These are phyloP conservation scores for Lepidocolaptes lacrymiger DNA, from an alignment of 2,797 vertebrate species.

Conservation along the genomic window DNA sequence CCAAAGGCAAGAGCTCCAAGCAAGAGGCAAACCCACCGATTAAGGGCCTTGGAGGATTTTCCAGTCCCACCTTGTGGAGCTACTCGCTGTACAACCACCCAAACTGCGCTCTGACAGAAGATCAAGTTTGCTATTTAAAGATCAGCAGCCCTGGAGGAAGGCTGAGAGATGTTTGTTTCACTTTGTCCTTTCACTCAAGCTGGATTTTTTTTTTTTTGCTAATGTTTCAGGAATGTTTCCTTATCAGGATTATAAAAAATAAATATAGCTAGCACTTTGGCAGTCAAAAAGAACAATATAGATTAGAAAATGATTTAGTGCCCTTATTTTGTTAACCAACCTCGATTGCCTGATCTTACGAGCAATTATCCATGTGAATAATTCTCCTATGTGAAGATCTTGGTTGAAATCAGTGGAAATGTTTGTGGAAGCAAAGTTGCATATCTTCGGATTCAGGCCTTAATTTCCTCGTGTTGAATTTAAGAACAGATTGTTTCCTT, in stretches of 20 bases:
- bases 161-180: not conserved
- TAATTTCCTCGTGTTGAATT: not conserved
- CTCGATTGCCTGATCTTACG: not conserved
- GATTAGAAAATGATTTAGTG: slow-evolving; percentile 62
- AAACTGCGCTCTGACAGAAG: slow-evolving; percentile 7
- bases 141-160: not conserved
- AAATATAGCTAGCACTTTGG: slow-evolving; percentile 57
- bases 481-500: not conserved
- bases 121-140: not conserved
- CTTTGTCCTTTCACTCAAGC: slow-evolving; percentile 14
- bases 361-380: slow-evolving; percentile 13
- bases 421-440: not conserved
- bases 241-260: slow-evolving; percentile 66
- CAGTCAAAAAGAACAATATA: slow-evolving; percentile 56
- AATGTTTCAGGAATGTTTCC: slow-evolving; percentile 66
- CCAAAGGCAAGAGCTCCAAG: slow-evolving; percentile 8
- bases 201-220: slow-evolving; percentile 3
- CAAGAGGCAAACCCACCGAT: not conserved
- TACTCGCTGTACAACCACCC: not conserved
- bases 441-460: not conserved
- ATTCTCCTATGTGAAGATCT: slow-evolving; percentile 2
- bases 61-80: not conserved
- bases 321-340: slow-evolving; percentile 3
- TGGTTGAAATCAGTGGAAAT: not conserved
- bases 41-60: slow-evolving; percentile 38